Percentiles rank a stretch among this genome's conserved stretches.
Evolutionary conservation across 2,888 invertebrate species (phyloP).

Genomic region (Panorpa germanica): DNA sequence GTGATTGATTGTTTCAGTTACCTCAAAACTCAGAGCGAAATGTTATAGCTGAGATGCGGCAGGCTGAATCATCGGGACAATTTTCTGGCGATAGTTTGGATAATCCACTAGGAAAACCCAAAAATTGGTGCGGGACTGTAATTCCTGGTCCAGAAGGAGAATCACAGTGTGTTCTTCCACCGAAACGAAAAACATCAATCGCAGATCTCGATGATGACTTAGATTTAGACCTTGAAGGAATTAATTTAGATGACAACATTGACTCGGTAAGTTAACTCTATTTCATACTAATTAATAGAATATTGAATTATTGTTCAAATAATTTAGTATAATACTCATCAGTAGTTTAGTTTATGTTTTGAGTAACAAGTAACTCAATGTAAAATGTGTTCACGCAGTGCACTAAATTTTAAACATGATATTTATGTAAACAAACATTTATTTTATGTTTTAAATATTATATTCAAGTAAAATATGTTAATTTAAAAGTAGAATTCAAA

Average conservation of each 20-base stretch:
- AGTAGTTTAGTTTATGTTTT: no score
- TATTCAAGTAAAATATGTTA: no score
- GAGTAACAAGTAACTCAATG: no score
- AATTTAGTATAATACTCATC: slow-evolving; percentile 4
- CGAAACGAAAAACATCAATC: slow-evolving; percentile 18
- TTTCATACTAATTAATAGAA: slow-evolving; percentile 5
- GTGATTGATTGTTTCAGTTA: slow-evolving; percentile 13
- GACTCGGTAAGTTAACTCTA: slow-evolving; percentile 37
- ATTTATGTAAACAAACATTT: neutral
- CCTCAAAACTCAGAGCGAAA: slow-evolving; percentile 47
- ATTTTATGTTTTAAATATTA: no score
- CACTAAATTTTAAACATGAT: slow-evolving; percentile 1
- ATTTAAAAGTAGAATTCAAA: no score
- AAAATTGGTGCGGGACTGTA: slow-evolving; percentile 7
- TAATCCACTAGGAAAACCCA: no score
- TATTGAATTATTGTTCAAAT: slow-evolving; percentile 4
- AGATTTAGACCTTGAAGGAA: slow-evolving; percentile 67
- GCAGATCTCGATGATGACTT: slow-evolving; percentile 46
- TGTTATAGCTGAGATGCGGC: slow-evolving; percentile 48
- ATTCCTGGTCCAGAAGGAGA: neutral
- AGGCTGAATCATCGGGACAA: slow-evolving; percentile 26
- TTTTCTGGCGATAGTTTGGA: neutral
- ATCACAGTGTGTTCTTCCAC: slow-evolving; percentile 11
- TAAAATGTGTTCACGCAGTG: no score
- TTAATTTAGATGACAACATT: slow-evolving; percentile 61